phyloP scores from a whole-genome alignment of 2,888 invertebrate species.

The Sacculina carcini region DNA sequence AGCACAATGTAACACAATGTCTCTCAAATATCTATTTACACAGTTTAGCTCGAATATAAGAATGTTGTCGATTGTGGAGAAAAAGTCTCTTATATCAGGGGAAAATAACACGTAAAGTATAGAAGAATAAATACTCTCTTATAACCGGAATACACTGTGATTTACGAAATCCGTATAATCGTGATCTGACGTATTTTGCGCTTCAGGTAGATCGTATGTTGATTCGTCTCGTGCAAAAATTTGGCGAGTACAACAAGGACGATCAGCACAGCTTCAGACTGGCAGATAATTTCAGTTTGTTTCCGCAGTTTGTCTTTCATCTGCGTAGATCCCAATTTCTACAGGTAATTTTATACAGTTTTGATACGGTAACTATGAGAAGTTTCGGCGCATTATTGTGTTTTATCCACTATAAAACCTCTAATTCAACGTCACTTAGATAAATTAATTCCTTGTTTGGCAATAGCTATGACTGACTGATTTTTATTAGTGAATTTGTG shows the following conservation, averaged over 20 bases:
- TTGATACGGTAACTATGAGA: constrained; percentile 66
- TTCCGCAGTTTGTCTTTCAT: constrained; percentile 99
- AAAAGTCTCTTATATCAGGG: no score
- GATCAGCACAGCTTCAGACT: constrained; percentile 88
- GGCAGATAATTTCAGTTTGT: constrained; percentile 86
- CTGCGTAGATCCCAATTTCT: constrained; percentile 90
- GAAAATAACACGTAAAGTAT: no score
- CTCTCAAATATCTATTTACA: no score
- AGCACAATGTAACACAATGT: no score
- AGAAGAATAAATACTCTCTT: no score
- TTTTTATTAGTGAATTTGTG: no score
- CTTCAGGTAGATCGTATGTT: constrained; percentile 59
- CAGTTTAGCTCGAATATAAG: no score
- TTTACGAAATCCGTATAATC: no score
- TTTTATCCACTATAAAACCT: background rate
- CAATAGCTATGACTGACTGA: no score
- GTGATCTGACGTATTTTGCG: background rate
- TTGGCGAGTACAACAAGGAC: constrained; percentile 93
- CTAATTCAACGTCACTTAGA: background rate
- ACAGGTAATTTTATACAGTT: constrained; percentile 98
- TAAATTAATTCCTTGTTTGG: no score
- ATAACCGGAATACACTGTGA: no score
- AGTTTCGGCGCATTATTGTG: constrained; percentile 19
- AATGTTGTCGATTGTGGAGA: no score
- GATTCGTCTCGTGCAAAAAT: constrained; percentile 91